These are phyloP conservation scores for Aporophyla lueneburgensis DNA, from an alignment of 2,888 invertebrate genomes.

Conservation along the genomic window DNA sequence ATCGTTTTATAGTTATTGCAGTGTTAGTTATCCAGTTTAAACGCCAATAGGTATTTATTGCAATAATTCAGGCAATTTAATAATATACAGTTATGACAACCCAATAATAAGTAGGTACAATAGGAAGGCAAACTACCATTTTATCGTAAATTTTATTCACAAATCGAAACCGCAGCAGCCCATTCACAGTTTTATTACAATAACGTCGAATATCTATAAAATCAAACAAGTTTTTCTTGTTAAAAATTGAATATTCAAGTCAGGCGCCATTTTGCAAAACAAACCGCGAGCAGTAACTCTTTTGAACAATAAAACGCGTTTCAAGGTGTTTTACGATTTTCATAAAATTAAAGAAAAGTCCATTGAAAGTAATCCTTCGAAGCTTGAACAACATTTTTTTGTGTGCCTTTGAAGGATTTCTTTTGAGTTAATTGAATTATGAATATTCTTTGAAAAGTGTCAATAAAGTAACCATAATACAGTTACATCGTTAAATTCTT, in stretches of 20 bases:
- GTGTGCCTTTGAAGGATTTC: neutral
- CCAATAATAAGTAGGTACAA: slow-evolving; percentile 25
- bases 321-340: slow-evolving; percentile 49
- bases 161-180: slow-evolving; percentile 30
- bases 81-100: slow-evolving; percentile 46
- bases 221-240: slow-evolving; percentile 45
- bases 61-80: slow-evolving; percentile 24
- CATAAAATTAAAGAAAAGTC: slow-evolving; percentile 44
- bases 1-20: slow-evolving; percentile 28
- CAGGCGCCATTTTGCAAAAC: slow-evolving; percentile 48
- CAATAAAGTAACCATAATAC: neutral
- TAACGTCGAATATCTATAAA: slow-evolving; percentile 43
- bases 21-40: slow-evolving; percentile 26
- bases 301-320: slow-evolving; percentile 51
- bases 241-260: slow-evolving; percentile 44
- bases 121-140: slow-evolving; percentile 26
- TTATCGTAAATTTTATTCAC: slow-evolving; percentile 41
- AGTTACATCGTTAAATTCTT: neutral
- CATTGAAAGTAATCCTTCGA: slow-evolving; percentile 20
- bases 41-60: slow-evolving; percentile 42
- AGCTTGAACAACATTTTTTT: slow-evolving; percentile 4
- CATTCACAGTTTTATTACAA: slow-evolving; percentile 56
- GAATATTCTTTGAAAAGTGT: neutral
- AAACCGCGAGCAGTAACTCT: slow-evolving; percentile 50
- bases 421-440: slow-evolving; percentile 27